phyloP scores from a whole-genome alignment of 1,140 invertebrate genomes.

The Subanguina moxae region DNA sequence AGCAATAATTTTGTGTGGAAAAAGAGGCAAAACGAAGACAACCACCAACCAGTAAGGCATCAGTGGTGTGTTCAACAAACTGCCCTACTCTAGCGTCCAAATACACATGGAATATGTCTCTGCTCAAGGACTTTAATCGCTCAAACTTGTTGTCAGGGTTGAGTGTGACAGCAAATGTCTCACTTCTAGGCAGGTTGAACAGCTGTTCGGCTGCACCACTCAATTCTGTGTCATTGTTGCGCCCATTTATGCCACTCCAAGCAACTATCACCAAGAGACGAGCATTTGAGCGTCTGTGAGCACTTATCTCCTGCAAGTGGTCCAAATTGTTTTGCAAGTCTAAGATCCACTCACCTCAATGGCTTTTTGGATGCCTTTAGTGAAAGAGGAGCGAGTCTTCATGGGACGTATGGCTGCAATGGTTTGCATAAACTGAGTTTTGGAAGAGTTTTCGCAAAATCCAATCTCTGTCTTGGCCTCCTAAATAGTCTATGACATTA shows the following conservation, averaged over 20 bases:
- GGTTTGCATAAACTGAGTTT: neutral
- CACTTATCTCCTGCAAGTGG: constrained; percentile 22
- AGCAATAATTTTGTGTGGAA: no score
- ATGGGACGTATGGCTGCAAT: neutral
- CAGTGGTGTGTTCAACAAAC: constrained; percentile 26
- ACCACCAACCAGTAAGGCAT: neutral
- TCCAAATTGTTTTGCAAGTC: neutral
- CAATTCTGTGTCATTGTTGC: constrained; percentile 12
- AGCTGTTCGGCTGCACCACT: neutral
- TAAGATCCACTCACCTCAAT: neutral
- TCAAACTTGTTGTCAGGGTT: constrained; percentile 11
- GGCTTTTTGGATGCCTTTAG: constrained; percentile 5
- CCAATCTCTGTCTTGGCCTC: neutral
- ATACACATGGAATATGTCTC: constrained; percentile 1
- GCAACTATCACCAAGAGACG: constrained; percentile 16
- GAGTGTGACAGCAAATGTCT: constrained; percentile 18
- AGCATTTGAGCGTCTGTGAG: neutral
- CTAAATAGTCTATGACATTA: no score
- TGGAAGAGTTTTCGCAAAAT: neutral
- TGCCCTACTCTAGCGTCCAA: constrained; percentile 24
- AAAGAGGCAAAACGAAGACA: neutral
- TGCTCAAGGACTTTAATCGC: constrained; percentile 15
- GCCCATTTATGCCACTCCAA: constrained; percentile 27
- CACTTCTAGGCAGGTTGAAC: constrained; percentile 4
- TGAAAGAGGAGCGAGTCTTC: neutral